Evolutionary conservation across 2,797 vertebrate species (phyloP).

Genomic region (Rhincodon typus): DNA sequence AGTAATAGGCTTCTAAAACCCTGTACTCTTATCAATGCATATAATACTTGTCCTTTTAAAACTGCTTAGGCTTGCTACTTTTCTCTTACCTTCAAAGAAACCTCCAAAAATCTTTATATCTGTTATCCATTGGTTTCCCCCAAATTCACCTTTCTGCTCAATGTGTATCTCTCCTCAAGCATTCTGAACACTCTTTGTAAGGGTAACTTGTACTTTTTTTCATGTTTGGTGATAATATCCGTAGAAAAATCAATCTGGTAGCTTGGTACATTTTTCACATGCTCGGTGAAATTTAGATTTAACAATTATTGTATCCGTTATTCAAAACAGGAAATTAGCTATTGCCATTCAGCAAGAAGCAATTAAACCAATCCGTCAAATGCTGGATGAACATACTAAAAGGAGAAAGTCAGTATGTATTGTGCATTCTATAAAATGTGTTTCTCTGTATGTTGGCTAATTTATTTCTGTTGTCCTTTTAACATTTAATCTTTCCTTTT

Average conservation of each 20-base stretch:
- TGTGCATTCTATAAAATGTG: not conserved
- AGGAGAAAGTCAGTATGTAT: slow-evolving; percentile 70
- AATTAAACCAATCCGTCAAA: slow-evolving; percentile 63
- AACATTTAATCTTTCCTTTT: not conserved
- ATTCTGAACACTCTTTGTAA: not conserved
- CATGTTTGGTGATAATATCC: not conserved
- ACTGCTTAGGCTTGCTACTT: not conserved
- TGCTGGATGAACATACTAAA: slow-evolving; percentile 68
- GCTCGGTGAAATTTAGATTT: not conserved
- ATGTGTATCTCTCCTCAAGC: not conserved
- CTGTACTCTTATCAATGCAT: not conserved
- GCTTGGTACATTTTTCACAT: not conserved
- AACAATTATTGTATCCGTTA: not conserved
- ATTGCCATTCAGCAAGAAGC: slow-evolving; percentile 74
- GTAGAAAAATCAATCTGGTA: not conserved
- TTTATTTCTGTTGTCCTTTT: not conserved
- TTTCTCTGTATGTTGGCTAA: not conserved
- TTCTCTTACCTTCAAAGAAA: not conserved
- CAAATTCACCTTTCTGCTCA: not conserved
- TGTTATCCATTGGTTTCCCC: not conserved
- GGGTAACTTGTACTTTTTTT: not conserved
- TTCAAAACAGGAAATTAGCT: slow-evolving; percentile 62
- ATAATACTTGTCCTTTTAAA: not conserved
- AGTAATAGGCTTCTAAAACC: not conserved
- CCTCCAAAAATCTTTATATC: not conserved